Conservation (phyloP, 2,888 invertebrate species). For the Dendrolimus houi region DNA sequence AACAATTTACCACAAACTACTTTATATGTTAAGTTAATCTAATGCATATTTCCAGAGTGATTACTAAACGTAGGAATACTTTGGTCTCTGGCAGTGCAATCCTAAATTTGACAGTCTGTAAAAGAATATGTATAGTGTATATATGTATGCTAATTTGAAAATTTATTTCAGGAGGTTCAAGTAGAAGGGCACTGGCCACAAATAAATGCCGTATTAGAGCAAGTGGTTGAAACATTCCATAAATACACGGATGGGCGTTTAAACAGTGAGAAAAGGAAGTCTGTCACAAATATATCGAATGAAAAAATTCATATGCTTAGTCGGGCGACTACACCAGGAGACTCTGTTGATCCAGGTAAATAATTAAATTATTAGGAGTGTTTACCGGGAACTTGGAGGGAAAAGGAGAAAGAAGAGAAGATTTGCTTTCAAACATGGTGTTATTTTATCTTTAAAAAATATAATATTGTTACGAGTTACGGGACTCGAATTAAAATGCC, state of each 20-base stretch:
- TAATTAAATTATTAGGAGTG: too few relatives aligned
- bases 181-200: slow-evolving; percentile 55
- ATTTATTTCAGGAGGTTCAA: slow-evolving; percentile 38
- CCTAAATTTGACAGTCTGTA: neutral
- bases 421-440: too few relatives aligned
- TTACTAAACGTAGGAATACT: too few relatives aligned
- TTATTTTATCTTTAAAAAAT: too few relatives aligned
- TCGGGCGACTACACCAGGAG: slow-evolving; percentile 23
- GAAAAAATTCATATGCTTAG: slow-evolving; percentile 9
- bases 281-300: neutral
- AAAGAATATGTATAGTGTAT: neutral
- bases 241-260: slow-evolving; percentile 23
- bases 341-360: slow-evolving; percentile 27
- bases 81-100: too few relatives aligned
- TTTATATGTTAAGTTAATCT: too few relatives aligned
- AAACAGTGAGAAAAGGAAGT: slow-evolving; percentile 11
- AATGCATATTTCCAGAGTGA: too few relatives aligned
- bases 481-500: too few relatives aligned
- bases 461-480: too few relatives aligned
- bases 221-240: slow-evolving; percentile 46
- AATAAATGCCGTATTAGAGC: slow-evolving; percentile 44
- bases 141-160: neutral
- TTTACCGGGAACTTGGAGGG: too few relatives aligned
- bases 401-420: too few relatives aligned
- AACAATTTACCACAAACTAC: too few relatives aligned